phyloP scores from a whole-genome alignment of 2,797 vertebrate species.

The Lepidocolaptes lacrymiger region DNA sequence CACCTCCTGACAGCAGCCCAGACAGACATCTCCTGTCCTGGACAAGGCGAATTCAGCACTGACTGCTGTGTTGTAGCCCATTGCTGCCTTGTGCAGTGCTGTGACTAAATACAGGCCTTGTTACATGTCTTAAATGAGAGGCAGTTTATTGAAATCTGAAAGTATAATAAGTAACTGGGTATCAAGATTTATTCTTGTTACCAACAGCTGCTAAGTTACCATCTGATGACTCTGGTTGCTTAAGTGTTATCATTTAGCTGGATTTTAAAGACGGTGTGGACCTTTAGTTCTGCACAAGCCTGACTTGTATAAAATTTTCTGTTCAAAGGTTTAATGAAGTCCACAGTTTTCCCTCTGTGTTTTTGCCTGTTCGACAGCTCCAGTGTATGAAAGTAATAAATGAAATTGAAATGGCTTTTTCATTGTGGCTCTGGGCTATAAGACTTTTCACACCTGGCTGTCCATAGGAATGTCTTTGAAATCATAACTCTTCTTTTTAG shows the following conservation, averaged over 20 bases:
- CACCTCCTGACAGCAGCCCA: neutral
- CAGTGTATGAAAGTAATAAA: neutral
- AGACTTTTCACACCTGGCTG: neutral
- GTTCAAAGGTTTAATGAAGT: neutral
- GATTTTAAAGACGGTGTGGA: neutral
- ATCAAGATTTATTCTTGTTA: neutral
- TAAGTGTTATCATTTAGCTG: neutral
- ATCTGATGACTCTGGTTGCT: neutral
- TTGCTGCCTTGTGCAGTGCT: neutral
- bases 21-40: neutral
- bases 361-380: neutral
- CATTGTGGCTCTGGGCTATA: neutral
- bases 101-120: neutral
- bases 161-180: neutral
- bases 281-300: fast-evolving
- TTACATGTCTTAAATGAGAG: neutral
- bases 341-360: neutral
- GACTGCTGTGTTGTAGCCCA: neutral
- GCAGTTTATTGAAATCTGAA: neutral
- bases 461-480: neutral
- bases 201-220: neutral
- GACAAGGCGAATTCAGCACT: neutral
- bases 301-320: neutral
- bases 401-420: neutral
- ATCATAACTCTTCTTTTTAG: neutral